A percentile compares a stretch with the other conserved stretches of the same genome.
These are phyloP conservation scores for Philypnodon macrostomus DNA, from an alignment of 2,797 vertebrate genomes.

Conservation along the genomic window DNA sequence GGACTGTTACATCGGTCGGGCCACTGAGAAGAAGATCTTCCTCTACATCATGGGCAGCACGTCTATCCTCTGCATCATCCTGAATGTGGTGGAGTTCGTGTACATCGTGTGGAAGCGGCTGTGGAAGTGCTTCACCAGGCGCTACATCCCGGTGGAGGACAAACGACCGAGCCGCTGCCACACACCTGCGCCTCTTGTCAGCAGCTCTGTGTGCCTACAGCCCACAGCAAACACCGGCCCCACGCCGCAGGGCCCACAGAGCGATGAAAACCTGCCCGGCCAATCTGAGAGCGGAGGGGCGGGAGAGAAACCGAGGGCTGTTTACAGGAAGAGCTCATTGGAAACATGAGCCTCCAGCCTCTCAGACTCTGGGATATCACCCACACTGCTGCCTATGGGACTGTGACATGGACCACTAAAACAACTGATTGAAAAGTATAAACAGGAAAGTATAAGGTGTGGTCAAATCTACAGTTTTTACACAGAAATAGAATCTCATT, in stretches of 20 bases:
- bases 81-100: conserved; percentile 81
- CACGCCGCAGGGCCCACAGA: not conserved
- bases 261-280: conserved; percentile 35
- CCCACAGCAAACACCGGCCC: conserved; percentile 1
- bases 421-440: too few species aligned
- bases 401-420: not conserved
- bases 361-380: not conserved
- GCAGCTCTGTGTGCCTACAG: conserved; percentile 13
- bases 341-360: not conserved
- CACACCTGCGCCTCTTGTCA: conserved; percentile 13
- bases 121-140: conserved; percentile 71
- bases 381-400: not conserved
- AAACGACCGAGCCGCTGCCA: conserved; percentile 15
- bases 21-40: conserved; percentile 89
- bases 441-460: too few species aligned
- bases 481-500: too few species aligned
- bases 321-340: too few species aligned
- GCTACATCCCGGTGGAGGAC: conserved; percentile 45
- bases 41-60: conserved; percentile 82
- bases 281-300: conserved; percentile 4
- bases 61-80: conserved; percentile 79
- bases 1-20: conserved; percentile 83
- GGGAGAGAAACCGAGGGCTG: too few species aligned
- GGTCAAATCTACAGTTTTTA: too few species aligned
- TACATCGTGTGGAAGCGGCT: conserved; percentile 82